Conservation (phyloP, 2,888 invertebrate genomes). For the Apocheima hispidaria region DNA sequence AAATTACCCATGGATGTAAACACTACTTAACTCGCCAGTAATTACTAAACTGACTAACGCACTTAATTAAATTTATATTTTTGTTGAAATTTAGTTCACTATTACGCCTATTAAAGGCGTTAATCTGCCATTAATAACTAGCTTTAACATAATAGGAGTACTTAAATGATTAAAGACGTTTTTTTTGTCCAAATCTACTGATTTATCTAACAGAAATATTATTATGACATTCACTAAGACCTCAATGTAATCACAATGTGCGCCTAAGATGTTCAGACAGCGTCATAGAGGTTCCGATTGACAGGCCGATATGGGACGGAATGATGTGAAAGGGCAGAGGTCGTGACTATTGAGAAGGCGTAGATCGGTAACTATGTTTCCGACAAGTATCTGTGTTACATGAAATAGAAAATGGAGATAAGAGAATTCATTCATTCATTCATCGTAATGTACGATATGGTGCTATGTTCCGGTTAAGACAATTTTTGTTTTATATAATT, state of each 20-base stretch:
- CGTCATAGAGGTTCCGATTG: conserved; percentile 12
- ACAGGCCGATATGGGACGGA: conserved; percentile 15
- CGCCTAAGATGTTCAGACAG: not conserved
- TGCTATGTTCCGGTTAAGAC: too few species aligned
- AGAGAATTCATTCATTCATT: not conserved
- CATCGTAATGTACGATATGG: too few species aligned
- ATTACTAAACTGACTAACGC: too few species aligned
- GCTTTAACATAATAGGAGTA: too few species aligned
- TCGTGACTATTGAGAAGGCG: conserved; percentile 1
- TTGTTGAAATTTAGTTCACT: too few species aligned
- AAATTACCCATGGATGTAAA: too few species aligned
- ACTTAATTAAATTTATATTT: too few species aligned
- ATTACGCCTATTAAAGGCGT: too few species aligned
- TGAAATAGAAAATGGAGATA: not conserved
- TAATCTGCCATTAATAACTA: too few species aligned
- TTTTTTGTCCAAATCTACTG: not conserved
- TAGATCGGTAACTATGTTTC: conserved; percentile 6
- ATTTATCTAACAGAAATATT: not conserved
- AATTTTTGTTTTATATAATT: too few species aligned
- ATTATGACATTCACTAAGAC: not conserved
- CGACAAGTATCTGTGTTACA: not conserved
- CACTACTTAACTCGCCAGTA: too few species aligned
- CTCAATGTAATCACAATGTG: not conserved
- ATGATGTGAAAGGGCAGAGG: conserved; percentile 4
- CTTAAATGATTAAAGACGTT: not conserved